Percentiles rank a stretch among this genome's conserved stretches.
Conservation (phyloP, 2,113 vertebrate genomes). For the Grammomys dolichurus region DNA sequence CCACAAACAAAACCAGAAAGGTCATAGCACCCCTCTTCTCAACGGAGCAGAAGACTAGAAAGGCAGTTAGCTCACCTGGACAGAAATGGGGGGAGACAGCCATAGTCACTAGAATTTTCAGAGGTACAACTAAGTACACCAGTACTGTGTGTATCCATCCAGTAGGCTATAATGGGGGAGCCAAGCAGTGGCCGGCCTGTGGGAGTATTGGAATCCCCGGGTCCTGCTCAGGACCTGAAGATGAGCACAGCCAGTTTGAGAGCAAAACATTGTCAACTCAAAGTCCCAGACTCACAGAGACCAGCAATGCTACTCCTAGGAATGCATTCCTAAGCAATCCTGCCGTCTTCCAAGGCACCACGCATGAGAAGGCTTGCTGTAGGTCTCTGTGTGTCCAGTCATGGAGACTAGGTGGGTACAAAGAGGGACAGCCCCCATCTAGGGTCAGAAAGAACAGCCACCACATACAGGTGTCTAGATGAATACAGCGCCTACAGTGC, state of each 20-base stretch:
- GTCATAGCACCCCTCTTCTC: neutral
- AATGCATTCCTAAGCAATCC: neutral
- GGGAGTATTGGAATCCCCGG: neutral
- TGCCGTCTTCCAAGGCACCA: fast-evolving
- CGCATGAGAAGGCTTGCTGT: neutral
- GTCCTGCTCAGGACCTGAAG: neutral
- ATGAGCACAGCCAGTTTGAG: neutral
- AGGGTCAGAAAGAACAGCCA: neutral
- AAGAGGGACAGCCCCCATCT: neutral
- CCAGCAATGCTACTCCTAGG: neutral
- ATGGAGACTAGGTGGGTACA: fast-evolving
- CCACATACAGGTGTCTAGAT: fast-evolving
- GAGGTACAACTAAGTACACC: neutral
- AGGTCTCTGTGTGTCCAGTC: neutral
- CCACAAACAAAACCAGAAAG: neutral
- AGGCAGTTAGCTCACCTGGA: neutral
- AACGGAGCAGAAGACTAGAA: neutral
- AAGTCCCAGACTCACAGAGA: fast-evolving
- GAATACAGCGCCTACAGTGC: neutral
- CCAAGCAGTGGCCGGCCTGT: no score
- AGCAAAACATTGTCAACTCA: neutral
- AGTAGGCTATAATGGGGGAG: neutral
- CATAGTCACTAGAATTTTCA: neutral
- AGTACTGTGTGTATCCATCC: neutral
- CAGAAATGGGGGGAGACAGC: neutral